phyloP scores from a whole-genome alignment of 2,797 vertebrate species.

The Chromobotia macracanthus region DNA sequence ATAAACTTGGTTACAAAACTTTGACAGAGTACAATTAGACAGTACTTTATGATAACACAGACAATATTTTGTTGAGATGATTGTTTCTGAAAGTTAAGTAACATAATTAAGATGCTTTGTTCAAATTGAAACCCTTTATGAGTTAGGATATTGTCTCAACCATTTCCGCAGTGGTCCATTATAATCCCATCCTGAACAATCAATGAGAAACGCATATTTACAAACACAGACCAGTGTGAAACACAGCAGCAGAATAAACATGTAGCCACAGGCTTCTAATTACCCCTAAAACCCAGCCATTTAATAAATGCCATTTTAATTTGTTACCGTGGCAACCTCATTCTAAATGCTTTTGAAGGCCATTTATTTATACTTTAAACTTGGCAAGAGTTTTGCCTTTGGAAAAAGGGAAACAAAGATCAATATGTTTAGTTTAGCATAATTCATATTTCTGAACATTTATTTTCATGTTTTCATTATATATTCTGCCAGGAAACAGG shows the following conservation, averaged over 20 bases:
- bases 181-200: conserved; percentile 24
- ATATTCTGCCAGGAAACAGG: conserved; percentile 60
- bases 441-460: conserved; percentile 64
- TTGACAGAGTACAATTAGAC: no score
- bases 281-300: conserved; percentile 50
- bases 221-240: conserved; percentile 18
- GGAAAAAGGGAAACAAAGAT: conserved; percentile 60
- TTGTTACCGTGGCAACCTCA: conserved; percentile 59
- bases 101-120: no score
- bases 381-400: conserved; percentile 53
- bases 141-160: conserved; percentile 13
- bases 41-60: no score
- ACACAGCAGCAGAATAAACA: neutral
- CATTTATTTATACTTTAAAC: conserved; percentile 51
- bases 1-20: neutral
- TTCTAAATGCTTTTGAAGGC: conserved; percentile 57
- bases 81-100: no score
- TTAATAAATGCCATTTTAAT: conserved; percentile 67
- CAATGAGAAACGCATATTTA: conserved; percentile 19
- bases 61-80: no score
- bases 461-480: conserved; percentile 42
- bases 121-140: no score
- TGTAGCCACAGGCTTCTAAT: conserved; percentile 32
- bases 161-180: conserved; percentile 4
- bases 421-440: conserved; percentile 70